These are phyloP conservation scores for Otis tarda DNA, from an alignment of 2,113 vertebrate species.

Conservation along the genomic window DNA sequence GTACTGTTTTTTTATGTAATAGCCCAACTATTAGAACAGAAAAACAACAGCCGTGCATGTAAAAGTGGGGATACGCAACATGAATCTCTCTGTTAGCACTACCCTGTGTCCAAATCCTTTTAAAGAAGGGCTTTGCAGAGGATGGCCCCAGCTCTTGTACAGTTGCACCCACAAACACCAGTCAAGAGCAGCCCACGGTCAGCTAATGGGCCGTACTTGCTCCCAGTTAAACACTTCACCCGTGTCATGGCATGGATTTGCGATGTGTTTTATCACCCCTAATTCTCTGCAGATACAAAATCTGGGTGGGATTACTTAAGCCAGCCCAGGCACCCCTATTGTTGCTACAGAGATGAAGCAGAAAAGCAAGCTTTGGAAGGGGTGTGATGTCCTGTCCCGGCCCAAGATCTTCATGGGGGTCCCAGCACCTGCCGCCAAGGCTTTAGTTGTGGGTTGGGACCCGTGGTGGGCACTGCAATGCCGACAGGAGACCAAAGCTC, in stretches of 20 bases:
- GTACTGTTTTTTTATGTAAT: accelerated
- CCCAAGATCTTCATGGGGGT: not conserved
- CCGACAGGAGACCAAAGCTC: not conserved
- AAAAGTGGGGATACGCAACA: accelerated
- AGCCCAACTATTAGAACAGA: not conserved
- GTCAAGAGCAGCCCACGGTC: accelerated
- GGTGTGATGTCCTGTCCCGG: not conserved
- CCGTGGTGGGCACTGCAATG: not conserved
- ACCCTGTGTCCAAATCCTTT: not conserved
- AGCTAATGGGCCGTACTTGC: not conserved
- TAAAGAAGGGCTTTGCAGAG: not conserved
- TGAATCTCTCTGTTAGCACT: not conserved
- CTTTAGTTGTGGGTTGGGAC: not conserved
- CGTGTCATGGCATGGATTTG: not conserved
- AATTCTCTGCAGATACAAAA: not conserved
- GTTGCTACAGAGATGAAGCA: not conserved
- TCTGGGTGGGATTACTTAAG: not conserved
- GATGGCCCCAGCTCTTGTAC: not conserved
- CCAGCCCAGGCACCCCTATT: not conserved
- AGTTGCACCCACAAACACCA: not conserved
- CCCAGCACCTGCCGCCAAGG: not conserved
- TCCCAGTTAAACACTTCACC: not conserved
- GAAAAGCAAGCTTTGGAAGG: not conserved
- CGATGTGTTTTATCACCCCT: not conserved
- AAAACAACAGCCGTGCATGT: not conserved